A percentile compares a stretch with the other conserved stretches of the same genome.
These are phyloP conservation scores for Bradynema listronoti DNA, from an alignment of 1,140 invertebrate species.

Conservation along the genomic window DNA sequence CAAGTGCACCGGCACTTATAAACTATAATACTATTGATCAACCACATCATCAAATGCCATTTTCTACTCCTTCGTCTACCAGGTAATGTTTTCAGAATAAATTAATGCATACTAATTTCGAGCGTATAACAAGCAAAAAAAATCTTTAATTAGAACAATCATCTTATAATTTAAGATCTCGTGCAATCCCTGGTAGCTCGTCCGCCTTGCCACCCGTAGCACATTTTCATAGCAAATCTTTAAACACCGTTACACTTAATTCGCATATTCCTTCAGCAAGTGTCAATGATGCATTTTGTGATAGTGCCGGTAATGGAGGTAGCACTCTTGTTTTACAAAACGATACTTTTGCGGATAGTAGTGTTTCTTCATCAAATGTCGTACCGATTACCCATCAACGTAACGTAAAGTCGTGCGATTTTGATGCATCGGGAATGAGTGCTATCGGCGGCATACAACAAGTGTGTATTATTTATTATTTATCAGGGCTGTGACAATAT, in stretches of 20 bases:
- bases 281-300: too few species aligned
- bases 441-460: too few species aligned
- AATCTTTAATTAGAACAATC: neutral
- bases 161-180: constrained; percentile 3
- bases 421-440: neutral
- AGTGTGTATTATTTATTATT: too few species aligned
- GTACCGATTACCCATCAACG: neutral
- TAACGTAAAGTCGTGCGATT: constrained; percentile 8
- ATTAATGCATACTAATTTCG: neutral
- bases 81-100: neutral
- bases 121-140: neutral
- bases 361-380: neutral
- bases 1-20: constrained; percentile 4
- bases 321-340: neutral
- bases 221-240: constrained; percentile 8
- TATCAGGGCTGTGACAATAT: too few species aligned
- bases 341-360: too few species aligned
- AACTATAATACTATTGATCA: constrained; percentile 10
- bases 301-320: neutral
- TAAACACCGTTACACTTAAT: constrained; percentile 8
- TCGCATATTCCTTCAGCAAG: neutral
- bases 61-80: neutral
- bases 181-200: constrained; percentile 9
- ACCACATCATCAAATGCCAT: constrained; percentile 2
- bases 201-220: constrained; percentile 8